phyloP scores from a whole-genome alignment of 1,140 invertebrate genomes.

The Eurosta solidaginis region DNA sequence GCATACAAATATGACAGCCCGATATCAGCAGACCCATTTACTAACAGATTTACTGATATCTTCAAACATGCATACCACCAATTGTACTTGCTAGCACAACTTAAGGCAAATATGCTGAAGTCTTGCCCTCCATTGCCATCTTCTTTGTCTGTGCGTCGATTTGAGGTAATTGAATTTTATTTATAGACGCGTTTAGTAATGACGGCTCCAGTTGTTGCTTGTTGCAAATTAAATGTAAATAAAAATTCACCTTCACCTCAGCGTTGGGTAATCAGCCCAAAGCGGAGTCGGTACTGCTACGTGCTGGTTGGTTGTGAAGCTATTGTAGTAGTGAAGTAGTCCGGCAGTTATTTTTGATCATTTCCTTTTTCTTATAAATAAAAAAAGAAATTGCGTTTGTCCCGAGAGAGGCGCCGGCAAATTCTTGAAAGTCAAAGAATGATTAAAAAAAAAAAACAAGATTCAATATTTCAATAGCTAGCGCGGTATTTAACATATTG shows the following conservation, averaged over 20 bases:
- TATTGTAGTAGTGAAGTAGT: no score
- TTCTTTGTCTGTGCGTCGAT: background rate
- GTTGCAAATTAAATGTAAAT: constrained; percentile 19
- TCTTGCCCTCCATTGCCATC: background rate
- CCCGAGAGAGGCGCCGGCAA: no score
- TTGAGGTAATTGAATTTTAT: constrained; percentile 15
- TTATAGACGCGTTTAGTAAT: constrained; percentile 6
- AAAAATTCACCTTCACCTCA: constrained; percentile 1
- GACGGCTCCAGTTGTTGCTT: background rate
- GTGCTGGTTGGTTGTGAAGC: no score
- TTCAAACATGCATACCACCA: background rate
- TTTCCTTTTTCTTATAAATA: no score
- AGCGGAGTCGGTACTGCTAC: background rate
- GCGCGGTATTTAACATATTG: no score
- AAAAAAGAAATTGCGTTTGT: no score
- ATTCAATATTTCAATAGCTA: no score
- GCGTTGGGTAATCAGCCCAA: background rate
- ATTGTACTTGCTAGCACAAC: background rate
- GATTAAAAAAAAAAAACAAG: no score
- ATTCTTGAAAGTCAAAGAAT: no score
- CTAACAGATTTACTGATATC: background rate
- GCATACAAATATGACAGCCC: constrained; percentile 14
- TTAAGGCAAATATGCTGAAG: background rate
- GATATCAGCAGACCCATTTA: background rate
- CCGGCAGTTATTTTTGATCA: no score